Evolutionary conservation across 1,140 invertebrate species (phyloP).

Genomic region (Bombus confusus): DNA sequence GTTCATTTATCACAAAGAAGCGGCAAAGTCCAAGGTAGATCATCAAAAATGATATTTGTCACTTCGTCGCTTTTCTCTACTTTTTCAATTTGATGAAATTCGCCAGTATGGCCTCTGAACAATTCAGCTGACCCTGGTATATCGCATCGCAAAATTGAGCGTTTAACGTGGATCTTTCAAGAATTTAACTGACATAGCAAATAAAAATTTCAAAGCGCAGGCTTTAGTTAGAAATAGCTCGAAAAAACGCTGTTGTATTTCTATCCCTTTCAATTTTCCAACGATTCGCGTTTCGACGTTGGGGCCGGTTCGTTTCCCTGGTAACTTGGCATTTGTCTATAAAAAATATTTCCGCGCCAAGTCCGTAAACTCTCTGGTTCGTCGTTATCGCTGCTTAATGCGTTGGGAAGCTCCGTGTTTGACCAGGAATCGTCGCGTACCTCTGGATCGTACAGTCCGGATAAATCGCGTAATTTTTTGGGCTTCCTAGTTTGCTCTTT

Average conservation of each 20-base stretch:
- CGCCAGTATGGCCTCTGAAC: no score
- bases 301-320: neutral
- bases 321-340: constrained; percentile 2
- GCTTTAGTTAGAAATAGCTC: neutral
- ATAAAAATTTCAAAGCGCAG: neutral
- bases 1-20: no score
- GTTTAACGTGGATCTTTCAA: no score
- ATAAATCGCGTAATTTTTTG: constrained; percentile 14
- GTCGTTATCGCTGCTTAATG: constrained; percentile 36
- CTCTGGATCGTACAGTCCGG: neutral
- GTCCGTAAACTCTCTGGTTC: constrained; percentile 12
- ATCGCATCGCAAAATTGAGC: no score
- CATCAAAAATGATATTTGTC: no score
- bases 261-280: neutral
- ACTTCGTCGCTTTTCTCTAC: no score
- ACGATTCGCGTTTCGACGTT: neutral
- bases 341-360: constrained; percentile 30
- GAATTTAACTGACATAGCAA: neutral
- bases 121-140: no score
- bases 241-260: neutral
- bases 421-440: neutral
- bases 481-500: no score
- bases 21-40: no score
- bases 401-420: neutral
- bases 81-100: no score